Base-by-base conservation (phyloP, 2,888 invertebrate species). In the Rosalia funebris region DNA sequence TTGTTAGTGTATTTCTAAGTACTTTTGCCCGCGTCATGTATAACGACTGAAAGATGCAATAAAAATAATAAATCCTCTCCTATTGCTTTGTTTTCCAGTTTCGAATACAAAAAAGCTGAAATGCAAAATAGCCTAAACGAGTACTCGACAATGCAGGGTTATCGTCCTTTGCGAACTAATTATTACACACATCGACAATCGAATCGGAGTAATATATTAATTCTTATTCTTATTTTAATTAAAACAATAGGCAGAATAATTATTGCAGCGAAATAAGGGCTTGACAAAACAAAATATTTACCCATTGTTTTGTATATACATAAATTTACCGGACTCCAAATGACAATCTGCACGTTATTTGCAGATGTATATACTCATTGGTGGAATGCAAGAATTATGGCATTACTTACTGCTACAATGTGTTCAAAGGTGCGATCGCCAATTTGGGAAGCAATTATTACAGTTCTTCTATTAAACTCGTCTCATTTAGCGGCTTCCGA, bases 151-250 rank as follows among this genome's bases (percentile, higher is more conserved):
- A 46, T 52, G 36, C 54, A 45, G 46, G 54, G 59, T 59, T 54
- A 54, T 59, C 41, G 53, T 54, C 54, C 59, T 55, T 61, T 57
- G 54, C 64, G 65, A 66, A 66, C 68, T 68, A 68, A 68, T 68
- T 68, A 65, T 65, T 65, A 63, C 65, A 61, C 63, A 62, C 65
- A 66, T 66, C 48, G 65, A 59, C 64, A 64, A 68, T 62, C 63
- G 65, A 48, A 65, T 62, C 60, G 54, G 64, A 64, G 65, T 68
- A 68, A 65, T 66, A 63, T 64, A 66, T 62, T 57, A 63, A 65
- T 63, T 63, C 62, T 65, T 65, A 63, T 68, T 68, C 60, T 68
- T 68, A 68, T 68, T 68, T 68, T 68, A 68, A 68, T 68, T 68
- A 65, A 63, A 68, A 68, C 68, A 68, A 68, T 68, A 65, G 64